A percentile compares a stretch with the other conserved stretches of the same genome.
These are phyloP conservation scores for Syngnathus scovelli DNA, from an alignment of 2,113 vertebrate species.

Conservation along the genomic window DNA sequence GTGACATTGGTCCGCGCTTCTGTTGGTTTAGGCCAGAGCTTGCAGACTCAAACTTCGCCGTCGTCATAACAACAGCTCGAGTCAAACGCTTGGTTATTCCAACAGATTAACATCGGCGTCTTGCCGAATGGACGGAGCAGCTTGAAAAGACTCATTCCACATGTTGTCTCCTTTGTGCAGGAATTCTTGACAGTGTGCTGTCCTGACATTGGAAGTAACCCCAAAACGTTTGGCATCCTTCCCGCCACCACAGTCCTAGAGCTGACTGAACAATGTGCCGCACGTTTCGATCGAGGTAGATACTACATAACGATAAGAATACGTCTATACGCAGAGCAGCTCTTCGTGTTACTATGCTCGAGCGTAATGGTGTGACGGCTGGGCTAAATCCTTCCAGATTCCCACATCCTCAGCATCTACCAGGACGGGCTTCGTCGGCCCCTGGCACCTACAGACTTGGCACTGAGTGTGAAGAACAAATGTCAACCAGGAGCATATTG, in stretches of 20 bases:
- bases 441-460: conserved; percentile 76
- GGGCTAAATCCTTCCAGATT: conserved; percentile 30
- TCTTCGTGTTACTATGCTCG: not conserved
- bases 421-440: conserved; percentile 72
- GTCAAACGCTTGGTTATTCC: too few relatives aligned
- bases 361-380: not conserved
- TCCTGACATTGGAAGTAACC: conserved; percentile 72
- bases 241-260: conserved; percentile 71
- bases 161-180: conserved; percentile 50
- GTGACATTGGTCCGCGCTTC: too few relatives aligned
- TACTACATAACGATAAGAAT: too few relatives aligned
- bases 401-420: conserved; percentile 76
- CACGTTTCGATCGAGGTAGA: conserved; percentile 77
- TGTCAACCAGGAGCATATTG: conserved; percentile 79
- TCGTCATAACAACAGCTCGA: too few relatives aligned
- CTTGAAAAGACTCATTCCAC: too few relatives aligned
- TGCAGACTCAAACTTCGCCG: too few relatives aligned
- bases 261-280: conserved; percentile 79
- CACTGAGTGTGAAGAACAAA: conserved; percentile 79
- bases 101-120: too few relatives aligned
- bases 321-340: too few relatives aligned
- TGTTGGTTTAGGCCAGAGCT: too few relatives aligned
- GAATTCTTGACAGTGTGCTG: conserved; percentile 91
- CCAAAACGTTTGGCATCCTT: conserved; percentile 81
- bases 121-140: too few relatives aligned